phyloP scores from a whole-genome alignment of 2,797 vertebrate genomes.

The Arnoldichthys spilopterus region DNA sequence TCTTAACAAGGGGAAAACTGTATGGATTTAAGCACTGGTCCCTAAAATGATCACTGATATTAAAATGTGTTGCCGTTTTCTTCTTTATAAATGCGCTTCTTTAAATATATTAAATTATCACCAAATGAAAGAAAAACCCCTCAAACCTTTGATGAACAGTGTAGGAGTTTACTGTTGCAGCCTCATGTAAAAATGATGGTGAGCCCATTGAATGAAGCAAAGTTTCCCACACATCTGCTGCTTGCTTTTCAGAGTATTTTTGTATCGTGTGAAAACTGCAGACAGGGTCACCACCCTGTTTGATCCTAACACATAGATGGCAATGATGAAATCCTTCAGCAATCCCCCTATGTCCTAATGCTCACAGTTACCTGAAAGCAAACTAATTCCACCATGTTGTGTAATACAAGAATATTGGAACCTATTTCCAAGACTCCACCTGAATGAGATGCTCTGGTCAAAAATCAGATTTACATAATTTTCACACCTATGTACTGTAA shows the following conservation, averaged over 20 bases:
- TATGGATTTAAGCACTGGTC: too few relatives aligned
- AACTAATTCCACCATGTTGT: neutral
- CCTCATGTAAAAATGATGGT: neutral
- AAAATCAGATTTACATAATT: neutral
- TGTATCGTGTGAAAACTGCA: neutral
- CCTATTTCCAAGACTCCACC: too few relatives aligned
- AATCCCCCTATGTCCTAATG: neutral
- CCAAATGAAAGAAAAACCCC: too few relatives aligned
- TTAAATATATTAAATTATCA: too few relatives aligned
- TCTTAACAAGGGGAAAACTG: too few relatives aligned
- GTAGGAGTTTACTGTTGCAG: neutral
- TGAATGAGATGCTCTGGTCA: neutral
- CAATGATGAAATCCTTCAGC: conserved; percentile 16
- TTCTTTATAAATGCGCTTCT: too few relatives aligned
- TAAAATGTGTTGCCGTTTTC: too few relatives aligned
- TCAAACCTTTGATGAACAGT: neutral
- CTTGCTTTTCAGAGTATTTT: neutral
- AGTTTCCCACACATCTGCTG: neutral
- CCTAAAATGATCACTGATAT: too few relatives aligned
- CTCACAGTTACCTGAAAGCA: conserved; percentile 21
- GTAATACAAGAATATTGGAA: conserved; percentile 3
- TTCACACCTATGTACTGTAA: neutral
- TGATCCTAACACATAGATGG: conserved; percentile 1
- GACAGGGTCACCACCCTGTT: neutral
- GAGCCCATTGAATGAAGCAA: neutral